Conservation (phyloP, 2,888 invertebrate species). For the Drosophila neotestacea region DNA sequence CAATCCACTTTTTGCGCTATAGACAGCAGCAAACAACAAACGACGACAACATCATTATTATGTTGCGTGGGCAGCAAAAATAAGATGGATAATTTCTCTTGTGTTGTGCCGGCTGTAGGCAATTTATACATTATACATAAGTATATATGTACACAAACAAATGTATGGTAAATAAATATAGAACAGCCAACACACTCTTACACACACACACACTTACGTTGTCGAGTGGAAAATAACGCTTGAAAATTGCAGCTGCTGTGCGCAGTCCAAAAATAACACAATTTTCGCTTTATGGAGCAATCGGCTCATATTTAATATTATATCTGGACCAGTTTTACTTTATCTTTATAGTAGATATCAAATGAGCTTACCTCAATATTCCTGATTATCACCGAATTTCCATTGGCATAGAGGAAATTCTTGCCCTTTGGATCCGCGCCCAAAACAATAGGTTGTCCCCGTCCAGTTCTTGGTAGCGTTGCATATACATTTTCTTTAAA, state of each 20-base stretch:
- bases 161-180: slow-evolving; percentile 70
- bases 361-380: slow-evolving; percentile 89
- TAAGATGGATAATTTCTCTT: slow-evolving; percentile 39
- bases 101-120: slow-evolving; percentile 42
- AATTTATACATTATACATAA: slow-evolving; percentile 14
- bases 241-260: slow-evolving; percentile 74
- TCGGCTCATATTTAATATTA: slow-evolving; percentile 46
- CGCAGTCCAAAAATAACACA: slow-evolving; percentile 72
- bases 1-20: slow-evolving; percentile 29
- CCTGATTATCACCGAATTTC: slow-evolving; percentile 98
- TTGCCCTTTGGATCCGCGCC: slow-evolving; percentile 98
- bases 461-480: slow-evolving; percentile 96
- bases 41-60: slow-evolving; percentile 36
- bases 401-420: slow-evolving; percentile 98
- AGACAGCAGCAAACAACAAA: slow-evolving; percentile 8
- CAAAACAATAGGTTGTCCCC: slow-evolving; percentile 97
- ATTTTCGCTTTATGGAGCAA: slow-evolving; percentile 51
- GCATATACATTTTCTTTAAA: slow-evolving; percentile 94
- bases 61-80: slow-evolving; percentile 62
- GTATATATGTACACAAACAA: slow-evolving; percentile 25
- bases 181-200: slow-evolving; percentile 41
- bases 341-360: slow-evolving; percentile 11
- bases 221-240: slow-evolving; percentile 67
- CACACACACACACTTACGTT: slow-evolving; percentile 14
- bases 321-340: background rate